A percentile compares a stretch with the other conserved stretches of the same genome.
phyloP scores from a whole-genome alignment of 2,113 vertebrate genomes.

The Petrocephalus microphthalmus region DNA sequence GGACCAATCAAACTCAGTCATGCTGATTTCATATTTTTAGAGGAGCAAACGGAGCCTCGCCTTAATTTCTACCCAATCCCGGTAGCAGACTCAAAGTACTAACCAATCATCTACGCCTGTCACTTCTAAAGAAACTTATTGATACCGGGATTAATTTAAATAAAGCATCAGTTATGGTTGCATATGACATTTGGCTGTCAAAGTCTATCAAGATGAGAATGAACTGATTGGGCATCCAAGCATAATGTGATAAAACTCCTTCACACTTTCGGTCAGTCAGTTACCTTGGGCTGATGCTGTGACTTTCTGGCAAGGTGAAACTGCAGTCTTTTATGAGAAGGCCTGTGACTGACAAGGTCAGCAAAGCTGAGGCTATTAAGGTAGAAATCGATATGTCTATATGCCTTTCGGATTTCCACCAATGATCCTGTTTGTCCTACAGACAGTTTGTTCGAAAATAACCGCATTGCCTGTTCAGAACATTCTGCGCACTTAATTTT shows the following conservation, averaged over 20 bases:
- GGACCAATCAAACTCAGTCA: background rate
- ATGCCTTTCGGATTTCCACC: background rate
- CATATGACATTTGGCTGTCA: background rate
- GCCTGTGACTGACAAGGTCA: background rate
- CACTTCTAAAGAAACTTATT: background rate
- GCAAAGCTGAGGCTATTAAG: background rate
- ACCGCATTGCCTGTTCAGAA: background rate
- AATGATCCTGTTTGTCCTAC: background rate
- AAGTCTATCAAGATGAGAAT: background rate
- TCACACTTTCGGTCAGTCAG: background rate
- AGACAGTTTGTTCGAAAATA: background rate
- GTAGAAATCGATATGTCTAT: background rate
- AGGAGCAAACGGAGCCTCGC: background rate
- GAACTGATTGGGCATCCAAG: background rate
- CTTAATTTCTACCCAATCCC: background rate
- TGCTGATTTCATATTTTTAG: background rate
- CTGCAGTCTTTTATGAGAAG: background rate
- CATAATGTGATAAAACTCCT: background rate
- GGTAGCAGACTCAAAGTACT: background rate
- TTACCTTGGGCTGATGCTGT: background rate
- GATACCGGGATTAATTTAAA: background rate
- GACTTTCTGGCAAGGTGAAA: background rate
- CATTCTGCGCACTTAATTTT: background rate
- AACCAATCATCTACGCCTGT: background rate
- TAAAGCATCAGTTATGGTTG: background rate